phyloP scores from a whole-genome alignment of 2,888 invertebrate genomes.

The Reticulitermes lucifugus region DNA sequence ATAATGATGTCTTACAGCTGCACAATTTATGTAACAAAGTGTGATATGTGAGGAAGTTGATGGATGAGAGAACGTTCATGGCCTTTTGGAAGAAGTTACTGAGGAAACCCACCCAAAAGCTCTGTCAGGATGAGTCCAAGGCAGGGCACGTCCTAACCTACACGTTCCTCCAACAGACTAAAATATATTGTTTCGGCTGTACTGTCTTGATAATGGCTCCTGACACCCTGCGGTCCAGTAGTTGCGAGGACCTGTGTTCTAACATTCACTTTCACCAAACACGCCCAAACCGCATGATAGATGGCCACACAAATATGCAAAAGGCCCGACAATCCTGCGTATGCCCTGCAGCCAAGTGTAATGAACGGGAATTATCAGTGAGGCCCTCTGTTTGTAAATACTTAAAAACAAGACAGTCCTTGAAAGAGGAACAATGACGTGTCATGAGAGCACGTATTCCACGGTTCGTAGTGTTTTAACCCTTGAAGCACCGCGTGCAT shows the following conservation, averaged over 20 bases:
- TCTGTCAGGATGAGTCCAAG: not conserved
- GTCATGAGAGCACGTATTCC: no score
- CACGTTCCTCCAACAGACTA: not conserved
- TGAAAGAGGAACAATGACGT: not conserved
- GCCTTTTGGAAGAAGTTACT: no score
- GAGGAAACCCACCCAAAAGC: no score
- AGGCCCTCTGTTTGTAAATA: not conserved
- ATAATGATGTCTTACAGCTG: no score
- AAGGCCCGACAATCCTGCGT: not conserved
- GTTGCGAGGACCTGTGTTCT: not conserved
- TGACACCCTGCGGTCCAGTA: not conserved
- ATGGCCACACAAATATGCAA: not conserved
- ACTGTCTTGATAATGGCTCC: not conserved
- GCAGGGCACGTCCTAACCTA: no score
- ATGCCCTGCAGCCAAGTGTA: not conserved
- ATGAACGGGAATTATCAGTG: not conserved
- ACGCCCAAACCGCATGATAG: not conserved
- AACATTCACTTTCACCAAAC: slow-evolving; percentile 2
- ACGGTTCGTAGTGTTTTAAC: no score
- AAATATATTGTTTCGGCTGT: not conserved
- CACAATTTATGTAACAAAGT: no score
- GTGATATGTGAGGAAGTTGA: no score
- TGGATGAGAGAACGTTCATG: no score
- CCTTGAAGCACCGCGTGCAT: no score
- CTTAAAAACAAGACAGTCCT: not conserved